Evolutionary conservation across 2,888 invertebrate species (phyloP), one percentile per base, ranked within the genome.

Genomic region (Pseudococcus jackbeardsleyi): DNA sequence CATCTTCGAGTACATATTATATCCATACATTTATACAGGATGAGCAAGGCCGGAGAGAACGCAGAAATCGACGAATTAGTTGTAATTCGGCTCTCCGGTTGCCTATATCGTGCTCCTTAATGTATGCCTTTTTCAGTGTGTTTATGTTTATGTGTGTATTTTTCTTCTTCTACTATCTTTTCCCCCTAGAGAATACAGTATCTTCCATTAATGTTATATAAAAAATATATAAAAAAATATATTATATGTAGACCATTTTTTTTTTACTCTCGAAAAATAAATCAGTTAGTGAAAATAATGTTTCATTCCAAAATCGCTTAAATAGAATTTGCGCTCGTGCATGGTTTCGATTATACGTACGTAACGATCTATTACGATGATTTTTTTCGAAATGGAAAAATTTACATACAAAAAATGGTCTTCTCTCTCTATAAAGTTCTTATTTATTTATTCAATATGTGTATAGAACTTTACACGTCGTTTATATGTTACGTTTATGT

Each of bases 381-480:
- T 77, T 77, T 77, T 77, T 77, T 26, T 8, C 42, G 42, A 42
- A 68, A 68, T 26, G 77, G 42, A 42, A 77, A 77, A 6, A 33
- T 77, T 77, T 77, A 77, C 4, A 6, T 42, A 8, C 6, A 39
- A 42, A 77, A 77, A 77, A 33, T 39, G 42, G 77, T 77, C 77
- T 77, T 54, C 54, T 54, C 54, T 54, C 54, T 77, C 33, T 42
- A 42, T 39, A 26, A 77, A 77, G 77, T 77, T 77, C 77, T 77
- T 77, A 77, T 77, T 72, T 54, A 77, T 77, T 77, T 77, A 77
- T 77, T 77, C 77, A 42, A 77, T 77, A 77, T 42, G 77, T 77
- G 77, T 77, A 77, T 77, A 42, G 77, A 77, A 77, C 77, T 77
- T 77, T 42, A 77, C 77, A 77, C 77, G 77, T 77, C 77, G 77